Conservation (phyloP, 2,113 vertebrate species). For the Datnioides undecimradiatus region DNA sequence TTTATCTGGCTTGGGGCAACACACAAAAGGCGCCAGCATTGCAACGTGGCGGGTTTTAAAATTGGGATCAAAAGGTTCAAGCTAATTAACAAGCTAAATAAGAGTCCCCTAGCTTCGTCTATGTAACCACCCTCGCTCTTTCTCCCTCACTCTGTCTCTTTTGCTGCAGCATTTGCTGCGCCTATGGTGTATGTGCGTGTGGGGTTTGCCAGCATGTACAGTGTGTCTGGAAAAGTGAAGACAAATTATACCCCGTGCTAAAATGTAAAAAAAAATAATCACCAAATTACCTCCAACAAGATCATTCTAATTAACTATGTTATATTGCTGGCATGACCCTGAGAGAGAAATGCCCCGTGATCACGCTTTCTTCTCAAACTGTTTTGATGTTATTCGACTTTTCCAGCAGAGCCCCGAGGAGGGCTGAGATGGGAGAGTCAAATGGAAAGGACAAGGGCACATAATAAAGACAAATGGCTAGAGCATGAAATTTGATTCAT, state of each 20-base stretch:
- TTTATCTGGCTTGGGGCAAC: constrained; percentile 80
- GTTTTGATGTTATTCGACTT: constrained; percentile 80
- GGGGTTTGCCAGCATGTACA: constrained; percentile 35
- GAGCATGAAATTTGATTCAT: constrained; percentile 84
- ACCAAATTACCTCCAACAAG: constrained; percentile 65
- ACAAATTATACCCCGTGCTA: constrained; percentile 59
- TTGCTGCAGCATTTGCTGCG: constrained; percentile 29
- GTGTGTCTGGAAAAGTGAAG: constrained; percentile 49
- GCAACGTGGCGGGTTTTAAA: constrained; percentile 81
- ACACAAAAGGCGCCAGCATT: constrained; percentile 75
- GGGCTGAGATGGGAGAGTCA: constrained; percentile 61
- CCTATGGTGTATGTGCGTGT: constrained; percentile 2
- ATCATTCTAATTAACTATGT: constrained; percentile 68
- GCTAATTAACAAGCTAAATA: constrained; percentile 87
- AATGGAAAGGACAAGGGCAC: constrained; percentile 80
- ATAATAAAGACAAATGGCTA: constrained; percentile 86
- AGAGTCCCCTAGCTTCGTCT: constrained; percentile 76
- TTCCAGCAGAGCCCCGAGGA: constrained; percentile 65
- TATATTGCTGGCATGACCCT: constrained; percentile 50
- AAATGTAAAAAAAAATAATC: constrained; percentile 63
- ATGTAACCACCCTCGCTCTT: constrained; percentile 49
- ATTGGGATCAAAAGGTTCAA: constrained; percentile 86
- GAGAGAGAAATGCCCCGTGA: constrained; percentile 61
- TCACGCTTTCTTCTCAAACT: constrained; percentile 58
- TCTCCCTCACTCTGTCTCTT: constrained; percentile 27